Percentiles rank a stretch among this genome's conserved stretches.
These are phyloP conservation scores for Romanogobio albipinnatus DNA, from an alignment of 2,113 vertebrate species.

Conservation along the genomic window DNA sequence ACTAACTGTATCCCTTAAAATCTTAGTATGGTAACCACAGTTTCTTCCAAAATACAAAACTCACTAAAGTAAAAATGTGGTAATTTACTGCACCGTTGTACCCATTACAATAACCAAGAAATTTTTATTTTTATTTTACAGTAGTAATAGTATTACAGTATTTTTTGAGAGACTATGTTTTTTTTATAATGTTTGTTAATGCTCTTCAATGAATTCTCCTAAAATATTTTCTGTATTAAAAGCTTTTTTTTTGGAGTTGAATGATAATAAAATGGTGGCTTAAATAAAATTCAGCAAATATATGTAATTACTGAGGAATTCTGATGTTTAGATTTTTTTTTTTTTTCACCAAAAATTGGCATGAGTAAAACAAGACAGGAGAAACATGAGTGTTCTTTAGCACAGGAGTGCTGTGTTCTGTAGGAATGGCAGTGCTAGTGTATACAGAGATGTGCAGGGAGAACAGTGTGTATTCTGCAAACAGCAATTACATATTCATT, in stretches of 20 bases:
- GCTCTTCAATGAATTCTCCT: neutral
- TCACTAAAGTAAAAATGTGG: neutral
- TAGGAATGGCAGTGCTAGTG: slow-evolving; percentile 53
- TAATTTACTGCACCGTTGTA: neutral
- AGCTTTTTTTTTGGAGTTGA: neutral
- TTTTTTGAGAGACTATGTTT: neutral
- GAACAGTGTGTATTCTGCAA: slow-evolving; percentile 62
- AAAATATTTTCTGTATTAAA: neutral
- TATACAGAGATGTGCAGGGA: slow-evolving; percentile 58
- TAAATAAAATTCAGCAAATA: neutral
- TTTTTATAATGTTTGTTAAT: neutral
- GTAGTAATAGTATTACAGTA: neutral
- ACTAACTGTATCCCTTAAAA: neutral
- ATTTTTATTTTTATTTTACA: too few species aligned
- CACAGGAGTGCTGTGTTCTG: slow-evolving; percentile 36
- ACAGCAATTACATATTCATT: slow-evolving; percentile 68
- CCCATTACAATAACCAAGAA: neutral
- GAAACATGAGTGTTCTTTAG: neutral
- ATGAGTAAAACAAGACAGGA: neutral
- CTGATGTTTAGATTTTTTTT: neutral
- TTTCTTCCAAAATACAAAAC: neutral
- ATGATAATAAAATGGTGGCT: neutral
- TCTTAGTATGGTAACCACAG: neutral
- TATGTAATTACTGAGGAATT: neutral
- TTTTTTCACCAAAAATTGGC: neutral